These are phyloP conservation scores for Sinonovacula constricta DNA, from an alignment of 1,140 invertebrate species.

Conservation along the genomic window DNA sequence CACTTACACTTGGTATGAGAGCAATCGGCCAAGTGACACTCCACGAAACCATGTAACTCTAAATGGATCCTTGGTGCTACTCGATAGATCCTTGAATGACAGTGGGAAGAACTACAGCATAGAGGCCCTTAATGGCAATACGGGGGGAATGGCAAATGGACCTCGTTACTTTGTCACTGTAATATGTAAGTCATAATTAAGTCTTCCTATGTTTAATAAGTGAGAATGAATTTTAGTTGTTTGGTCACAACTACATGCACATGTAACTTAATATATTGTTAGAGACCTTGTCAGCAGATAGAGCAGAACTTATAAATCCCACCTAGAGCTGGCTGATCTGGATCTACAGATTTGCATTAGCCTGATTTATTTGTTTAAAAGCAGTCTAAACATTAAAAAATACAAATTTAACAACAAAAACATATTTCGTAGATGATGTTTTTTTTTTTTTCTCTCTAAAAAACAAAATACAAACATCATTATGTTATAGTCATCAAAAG, in stretches of 20 bases:
- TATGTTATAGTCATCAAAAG: too few species aligned
- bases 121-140: constrained; percentile 24
- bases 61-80: constrained; percentile 32
- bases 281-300: background rate
- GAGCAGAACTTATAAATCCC: too few species aligned
- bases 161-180: constrained; percentile 30
- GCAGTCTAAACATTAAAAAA: too few species aligned
- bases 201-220: too few species aligned
- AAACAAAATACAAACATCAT: too few species aligned
- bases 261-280: background rate
- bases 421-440: too few species aligned
- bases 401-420: too few species aligned
- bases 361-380: too few species aligned
- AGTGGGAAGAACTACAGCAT: constrained; percentile 13
- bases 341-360: too few species aligned
- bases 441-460: too few species aligned
- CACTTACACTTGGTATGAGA: constrained; percentile 33
- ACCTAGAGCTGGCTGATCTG: too few species aligned
- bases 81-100: constrained; percentile 19
- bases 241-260: background rate
- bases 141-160: constrained; percentile 2
- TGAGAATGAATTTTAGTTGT: too few species aligned
- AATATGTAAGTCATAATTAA: constrained; percentile 19
- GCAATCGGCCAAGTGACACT: background rate
- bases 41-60: constrained; percentile 27